Base-by-base conservation (phyloP, 2,888 invertebrate genomes). In the Melinaea menophilus region DNA sequence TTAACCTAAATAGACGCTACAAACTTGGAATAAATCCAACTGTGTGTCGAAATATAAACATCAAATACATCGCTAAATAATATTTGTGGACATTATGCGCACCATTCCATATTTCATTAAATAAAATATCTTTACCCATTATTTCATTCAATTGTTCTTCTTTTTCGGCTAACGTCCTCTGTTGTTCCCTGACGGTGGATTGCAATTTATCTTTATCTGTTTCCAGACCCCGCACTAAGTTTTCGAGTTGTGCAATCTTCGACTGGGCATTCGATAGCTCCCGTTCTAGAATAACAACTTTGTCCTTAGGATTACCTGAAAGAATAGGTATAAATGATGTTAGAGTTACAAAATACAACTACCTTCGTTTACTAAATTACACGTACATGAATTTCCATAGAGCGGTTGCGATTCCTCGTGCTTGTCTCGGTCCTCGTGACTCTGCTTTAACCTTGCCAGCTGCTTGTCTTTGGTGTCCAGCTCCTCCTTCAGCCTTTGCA, bases 191-290 rank as follows among this genome's bases (percentile, higher is more conserved):
- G 37, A 95, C 78, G 59, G 90, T 88, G 65, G 94, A 93, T 45
- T 94, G 94, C 71, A 95, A 94, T 46, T 93, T 93, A 67, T 94
- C 95, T 74, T 95, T 95, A 66, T 94, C 92, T 1, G 79, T 79
- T 73, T 93, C 92, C 68, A 94, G 79, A 31, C 88, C 88, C 2
- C 90, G 66, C 0, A 80, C 80, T 64, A 76, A 86, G 58, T 65
- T 85, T 70, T 84, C 92, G 79, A 85, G 91, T 87, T 88, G 87
- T 0, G 77, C 86, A 55, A 84, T 75, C 35, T 85, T 85, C 0
- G 75, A 71, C 69, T 86, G 88, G 1, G 87, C 85, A 4, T 78
- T 71, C 0, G 83, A 83, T 5, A 91, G 75, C 74, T 90, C 90
- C 2, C 86, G 82, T 69, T 90, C 90, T 55, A 89, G 65, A 31